These are phyloP conservation scores for Chydorus sphaericus DNA, from an alignment of 2,888 invertebrate genomes.

Conservation along the genomic window DNA sequence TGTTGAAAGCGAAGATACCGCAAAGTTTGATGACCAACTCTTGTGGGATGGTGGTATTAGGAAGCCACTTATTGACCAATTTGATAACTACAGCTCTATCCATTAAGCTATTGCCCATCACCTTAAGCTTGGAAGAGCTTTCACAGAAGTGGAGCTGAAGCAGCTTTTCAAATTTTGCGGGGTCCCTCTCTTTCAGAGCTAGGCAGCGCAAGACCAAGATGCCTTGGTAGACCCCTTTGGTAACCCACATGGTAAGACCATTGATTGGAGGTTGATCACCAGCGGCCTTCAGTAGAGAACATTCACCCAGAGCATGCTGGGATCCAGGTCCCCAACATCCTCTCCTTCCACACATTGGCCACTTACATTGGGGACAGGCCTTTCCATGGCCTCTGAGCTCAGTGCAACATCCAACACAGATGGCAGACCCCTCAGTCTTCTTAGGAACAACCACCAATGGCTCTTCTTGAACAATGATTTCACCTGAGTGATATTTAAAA, in stretches of 20 bases:
- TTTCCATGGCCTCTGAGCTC: conserved; percentile 42
- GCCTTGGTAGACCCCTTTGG: conserved; percentile 51
- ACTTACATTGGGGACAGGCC: conserved; percentile 53
- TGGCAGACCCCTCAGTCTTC: too few relatives aligned
- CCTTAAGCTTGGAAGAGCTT: conserved; percentile 16
- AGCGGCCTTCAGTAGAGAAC: conserved; percentile 42
- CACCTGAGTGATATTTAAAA: conserved; percentile 2
- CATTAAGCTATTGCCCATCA: conserved; percentile 3
- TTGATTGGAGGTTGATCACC: conserved; percentile 11
- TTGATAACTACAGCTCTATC: conserved; percentile 4
- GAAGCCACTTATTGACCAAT: conserved; percentile 3
- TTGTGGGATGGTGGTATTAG: conserved; percentile 38
- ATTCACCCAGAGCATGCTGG: conserved; percentile 53
- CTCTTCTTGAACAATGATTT: conserved; percentile 17
- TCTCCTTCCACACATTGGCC: conserved; percentile 58
- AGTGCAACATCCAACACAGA: conserved; percentile 34
- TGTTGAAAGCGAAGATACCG: conserved; percentile 56
- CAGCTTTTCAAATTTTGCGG: conserved; percentile 46
- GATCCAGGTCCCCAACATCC: conserved; percentile 44
- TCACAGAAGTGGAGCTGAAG: conserved; percentile 49
- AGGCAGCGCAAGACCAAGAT: conserved; percentile 55
- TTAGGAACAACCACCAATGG: conserved; percentile 23
- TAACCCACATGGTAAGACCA: background rate
- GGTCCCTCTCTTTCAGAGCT: conserved; percentile 45
- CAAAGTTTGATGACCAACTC: conserved; percentile 59